Base-by-base conservation (phyloP, 2,797 vertebrate species). In the Cephalopachus bancanus region DNA sequence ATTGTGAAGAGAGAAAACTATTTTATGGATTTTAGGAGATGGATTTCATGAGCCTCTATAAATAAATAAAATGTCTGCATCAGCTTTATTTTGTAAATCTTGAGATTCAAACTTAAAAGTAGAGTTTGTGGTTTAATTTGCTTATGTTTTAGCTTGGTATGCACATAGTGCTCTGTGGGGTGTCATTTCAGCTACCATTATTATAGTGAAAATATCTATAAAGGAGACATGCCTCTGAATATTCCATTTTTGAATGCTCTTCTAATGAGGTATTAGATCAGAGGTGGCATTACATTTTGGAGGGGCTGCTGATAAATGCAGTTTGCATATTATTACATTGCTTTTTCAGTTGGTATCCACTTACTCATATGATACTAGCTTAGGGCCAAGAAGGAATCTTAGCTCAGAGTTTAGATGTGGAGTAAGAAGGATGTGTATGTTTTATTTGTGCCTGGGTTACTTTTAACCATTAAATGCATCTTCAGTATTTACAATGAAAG, bases 21-120 rank as follows among this genome's bases (percentile, higher is more conserved):
- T 91, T 84, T 28, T 37, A 60, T 1, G 12, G 51, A 89, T 79
- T 79, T 94, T 62, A 49, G 74, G 79, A 65, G 93, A 65, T 78
- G 59, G 72, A 80, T 86, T 83, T 96, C 57, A 75, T 69, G 80
- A 79, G 17, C 67, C 3, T 3, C 44, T 91, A 17, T 44, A 93
- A 83, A 60, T 92, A 89, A 80, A 79, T 81, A 72, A 94, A 91
- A 74, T 86, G 17, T 60, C 24, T 92, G 19, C 6, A 55, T 88
- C 51, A 94, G 93, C 86, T 94, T 89, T 95, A 87, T 93, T 96
- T 94, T 79, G 20, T 80, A 89, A 87, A 84, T 91, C 51, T 85
- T 90, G 71, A 90, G 83, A 78, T 92, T 97, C 65, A 91, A 92
- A 87, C n/a, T 51, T 92, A 51, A 80, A 95, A 74, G 78, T 60